phyloP scores from a whole-genome alignment of 1,140 invertebrate genomes.

The Solenopsis fugax region DNA sequence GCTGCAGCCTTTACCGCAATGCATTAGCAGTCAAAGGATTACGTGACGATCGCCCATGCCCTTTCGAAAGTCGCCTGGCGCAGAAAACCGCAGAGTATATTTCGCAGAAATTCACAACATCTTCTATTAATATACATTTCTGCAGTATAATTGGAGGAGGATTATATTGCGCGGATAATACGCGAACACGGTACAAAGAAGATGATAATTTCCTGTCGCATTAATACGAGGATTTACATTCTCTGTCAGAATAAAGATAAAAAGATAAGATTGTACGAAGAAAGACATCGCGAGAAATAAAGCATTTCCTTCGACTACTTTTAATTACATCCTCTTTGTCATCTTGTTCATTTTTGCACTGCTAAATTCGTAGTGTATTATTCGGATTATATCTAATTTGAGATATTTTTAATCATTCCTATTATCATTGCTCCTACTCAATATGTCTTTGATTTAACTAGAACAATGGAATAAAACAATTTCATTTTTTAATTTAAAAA shows the following conservation, averaged over 20 bases:
- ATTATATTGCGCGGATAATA: conserved; percentile 21
- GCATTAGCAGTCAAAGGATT: conserved; percentile 57
- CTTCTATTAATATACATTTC: conserved; percentile 46
- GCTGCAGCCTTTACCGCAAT: conserved; percentile 75
- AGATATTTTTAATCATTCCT: too few species aligned
- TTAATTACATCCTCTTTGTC: conserved; percentile 18
- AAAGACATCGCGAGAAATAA: neutral
- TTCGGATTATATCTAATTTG: too few species aligned
- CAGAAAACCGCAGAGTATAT: neutral
- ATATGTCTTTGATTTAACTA: too few species aligned
- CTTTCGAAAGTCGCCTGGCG: conserved; percentile 32
- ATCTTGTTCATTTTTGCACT: neutral
- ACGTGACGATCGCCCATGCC: conserved; percentile 1
- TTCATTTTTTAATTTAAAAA: too few species aligned
- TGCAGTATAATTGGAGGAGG: conserved; percentile 8
- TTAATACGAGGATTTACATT: conserved; percentile 4
- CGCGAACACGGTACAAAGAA: neutral
- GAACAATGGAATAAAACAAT: too few species aligned
- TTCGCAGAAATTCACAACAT: neutral
- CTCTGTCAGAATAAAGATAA: neutral
- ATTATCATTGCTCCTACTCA: too few species aligned
- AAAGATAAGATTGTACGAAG: neutral
- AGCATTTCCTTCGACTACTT: conserved; percentile 11
- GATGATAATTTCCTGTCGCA: neutral
- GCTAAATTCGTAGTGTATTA: too few species aligned